Evolutionary conservation across 2,888 invertebrate genomes (phyloP).

Genomic region (Cinara cedri): DNA sequence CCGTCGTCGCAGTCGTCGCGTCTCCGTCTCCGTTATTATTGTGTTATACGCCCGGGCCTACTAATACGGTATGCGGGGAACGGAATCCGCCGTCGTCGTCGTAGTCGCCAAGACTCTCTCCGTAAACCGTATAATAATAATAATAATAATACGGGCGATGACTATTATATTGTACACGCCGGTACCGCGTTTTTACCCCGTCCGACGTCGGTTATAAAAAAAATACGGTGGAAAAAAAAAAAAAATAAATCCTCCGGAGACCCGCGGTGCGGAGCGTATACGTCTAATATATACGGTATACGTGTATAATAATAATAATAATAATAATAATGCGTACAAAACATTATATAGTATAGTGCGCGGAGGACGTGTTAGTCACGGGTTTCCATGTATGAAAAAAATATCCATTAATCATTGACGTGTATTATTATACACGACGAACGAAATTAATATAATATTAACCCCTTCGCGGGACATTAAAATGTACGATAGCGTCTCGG

Average conservation of each 20-base stretch:
- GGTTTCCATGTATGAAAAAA: background rate
- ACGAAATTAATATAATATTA: constrained; percentile 35
- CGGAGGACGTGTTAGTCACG: constrained; percentile 28
- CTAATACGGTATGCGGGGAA: constrained; percentile 9
- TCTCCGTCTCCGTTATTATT: constrained; percentile 13
- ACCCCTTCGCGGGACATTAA: constrained; percentile 39
- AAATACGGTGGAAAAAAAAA: background rate
- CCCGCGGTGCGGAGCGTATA: background rate
- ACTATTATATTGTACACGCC: background rate
- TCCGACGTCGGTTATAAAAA: background rate
- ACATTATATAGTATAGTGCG: too few species aligned
- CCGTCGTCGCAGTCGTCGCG: background rate
- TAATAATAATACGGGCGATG: background rate
- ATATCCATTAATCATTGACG: constrained; percentile 32
- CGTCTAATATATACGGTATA: background rate
- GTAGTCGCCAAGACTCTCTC: constrained; percentile 1
- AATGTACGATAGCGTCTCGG: constrained; percentile 32
- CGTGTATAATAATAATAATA: too few species aligned
- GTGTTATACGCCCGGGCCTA: constrained; percentile 1
- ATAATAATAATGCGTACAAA: too few species aligned
- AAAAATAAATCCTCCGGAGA: background rate
- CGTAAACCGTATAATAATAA: constrained; percentile 5
- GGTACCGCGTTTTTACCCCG: constrained; percentile 6
- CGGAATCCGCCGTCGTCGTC: background rate
- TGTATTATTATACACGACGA: constrained; percentile 17